A percentile compares a stretch with the other conserved stretches of the same genome.
phyloP scores from a whole-genome alignment of 1,140 invertebrate genomes.

The Parapsyche elsis region DNA sequence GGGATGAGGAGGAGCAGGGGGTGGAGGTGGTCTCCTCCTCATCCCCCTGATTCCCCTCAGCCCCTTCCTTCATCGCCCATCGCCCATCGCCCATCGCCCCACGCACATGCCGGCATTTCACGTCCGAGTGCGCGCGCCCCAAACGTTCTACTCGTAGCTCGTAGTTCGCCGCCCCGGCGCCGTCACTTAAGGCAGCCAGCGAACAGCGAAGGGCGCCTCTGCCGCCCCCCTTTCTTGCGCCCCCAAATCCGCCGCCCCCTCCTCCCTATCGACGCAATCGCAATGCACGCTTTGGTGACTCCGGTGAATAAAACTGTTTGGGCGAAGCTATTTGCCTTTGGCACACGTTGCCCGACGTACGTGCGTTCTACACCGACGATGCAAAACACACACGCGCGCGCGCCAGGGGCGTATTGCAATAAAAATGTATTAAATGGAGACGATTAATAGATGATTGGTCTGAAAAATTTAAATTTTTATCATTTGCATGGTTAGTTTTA shows the following conservation, averaged over 20 bases:
- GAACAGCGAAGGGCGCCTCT: not conserved
- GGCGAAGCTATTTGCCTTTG: conserved; percentile 34
- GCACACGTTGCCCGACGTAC: not conserved
- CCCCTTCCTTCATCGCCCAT: not conserved
- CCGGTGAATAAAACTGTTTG: conserved; percentile 54
- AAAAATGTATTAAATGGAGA: too few species aligned
- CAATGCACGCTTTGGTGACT: conserved; percentile 51
- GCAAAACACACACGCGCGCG: too few species aligned
- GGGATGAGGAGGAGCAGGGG: not conserved
- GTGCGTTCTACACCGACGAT: too few species aligned
- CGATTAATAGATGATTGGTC: too few species aligned
- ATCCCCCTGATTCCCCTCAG: not conserved
- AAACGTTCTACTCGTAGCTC: too few species aligned
- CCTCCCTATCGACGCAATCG: conserved; percentile 53
- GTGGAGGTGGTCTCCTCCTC: not conserved
- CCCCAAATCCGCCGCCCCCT: conserved; percentile 9
- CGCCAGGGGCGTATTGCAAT: too few species aligned
- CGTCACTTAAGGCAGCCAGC: conserved; percentile 31
- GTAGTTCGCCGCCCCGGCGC: not conserved
- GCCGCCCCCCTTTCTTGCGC: not conserved
- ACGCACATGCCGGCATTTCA: conserved; percentile 49
- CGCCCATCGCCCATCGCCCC: not conserved
- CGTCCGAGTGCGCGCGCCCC: conserved; percentile 37
- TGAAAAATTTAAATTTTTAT: conserved; percentile 10
- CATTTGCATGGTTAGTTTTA: too few species aligned